Percentiles rank a stretch among this genome's conserved stretches.
phyloP scores from a whole-genome alignment of 2,888 invertebrate genomes.

The Nomada hirtipes region DNA sequence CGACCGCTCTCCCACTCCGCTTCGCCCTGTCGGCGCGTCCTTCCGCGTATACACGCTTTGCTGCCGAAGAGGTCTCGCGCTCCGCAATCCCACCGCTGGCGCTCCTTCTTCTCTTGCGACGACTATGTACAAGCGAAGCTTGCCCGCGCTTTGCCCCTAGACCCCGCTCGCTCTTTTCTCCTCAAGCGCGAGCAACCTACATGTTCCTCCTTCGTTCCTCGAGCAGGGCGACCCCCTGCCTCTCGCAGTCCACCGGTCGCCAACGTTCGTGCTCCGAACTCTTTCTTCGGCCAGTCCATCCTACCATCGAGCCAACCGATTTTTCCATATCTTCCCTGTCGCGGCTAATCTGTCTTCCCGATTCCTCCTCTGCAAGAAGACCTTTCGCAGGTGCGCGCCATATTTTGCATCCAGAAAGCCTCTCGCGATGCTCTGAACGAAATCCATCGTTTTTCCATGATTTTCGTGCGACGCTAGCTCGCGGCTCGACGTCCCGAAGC shows the following conservation, averaged over 20 bases:
- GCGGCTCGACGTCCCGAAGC: no score
- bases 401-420: no score
- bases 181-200: neutral
- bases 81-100: slow-evolving; percentile 45
- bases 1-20: slow-evolving; percentile 66
- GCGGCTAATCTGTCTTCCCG: slow-evolving; percentile 6
- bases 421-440: no score
- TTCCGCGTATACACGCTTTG: slow-evolving; percentile 51
- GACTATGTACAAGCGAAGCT: slow-evolving; percentile 15
- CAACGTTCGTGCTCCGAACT: neutral
- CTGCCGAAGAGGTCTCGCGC: slow-evolving; percentile 28
- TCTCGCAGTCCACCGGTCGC: slow-evolving; percentile 11
- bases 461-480: no score
- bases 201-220: neutral
- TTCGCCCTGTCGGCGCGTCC: slow-evolving; percentile 39
- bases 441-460: no score
- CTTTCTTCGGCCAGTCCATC: slow-evolving; percentile 7
- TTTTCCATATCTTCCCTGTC: slow-evolving; percentile 8
- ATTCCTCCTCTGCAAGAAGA: neutral
- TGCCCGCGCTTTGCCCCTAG: no score
- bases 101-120: slow-evolving; percentile 4
- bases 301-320: slow-evolving; percentile 11
- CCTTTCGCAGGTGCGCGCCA: no score
- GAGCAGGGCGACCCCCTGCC: slow-evolving; percentile 2
- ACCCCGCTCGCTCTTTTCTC: neutral